Percentiles rank a stretch among this genome's conserved stretches.
Conservation (phyloP, 2,797 vertebrate genomes). For the Tauraco hartlaubi region DNA sequence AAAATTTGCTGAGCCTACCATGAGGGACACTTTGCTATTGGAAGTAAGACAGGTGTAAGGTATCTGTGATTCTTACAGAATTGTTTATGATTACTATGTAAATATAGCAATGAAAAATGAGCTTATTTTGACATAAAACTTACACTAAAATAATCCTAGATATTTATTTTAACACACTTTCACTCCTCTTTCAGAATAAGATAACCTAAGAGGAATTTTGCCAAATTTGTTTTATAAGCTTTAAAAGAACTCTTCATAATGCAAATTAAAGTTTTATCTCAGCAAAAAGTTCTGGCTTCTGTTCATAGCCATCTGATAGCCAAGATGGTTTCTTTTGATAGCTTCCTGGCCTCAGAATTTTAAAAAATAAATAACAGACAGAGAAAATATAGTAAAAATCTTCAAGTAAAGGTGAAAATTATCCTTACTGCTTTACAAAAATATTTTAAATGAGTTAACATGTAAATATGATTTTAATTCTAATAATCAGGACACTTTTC, state of each 20-base stretch:
- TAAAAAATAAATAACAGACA: background rate
- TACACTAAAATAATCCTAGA: constrained; percentile 15
- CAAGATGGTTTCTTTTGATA: background rate
- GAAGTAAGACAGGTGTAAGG: background rate
- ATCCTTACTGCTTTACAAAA: background rate
- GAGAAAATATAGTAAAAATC: background rate
- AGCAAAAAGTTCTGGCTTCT: background rate
- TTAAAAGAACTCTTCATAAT: background rate
- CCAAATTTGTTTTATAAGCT: constrained; percentile 19
- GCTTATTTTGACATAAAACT: background rate
- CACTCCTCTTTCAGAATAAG: constrained; percentile 1
- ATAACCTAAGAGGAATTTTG: background rate
- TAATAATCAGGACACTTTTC: background rate
- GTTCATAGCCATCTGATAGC: background rate
- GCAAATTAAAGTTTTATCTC: background rate
- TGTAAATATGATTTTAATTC: background rate
- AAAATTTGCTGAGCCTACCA: background rate
- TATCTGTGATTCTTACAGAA: background rate
- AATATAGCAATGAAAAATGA: background rate
- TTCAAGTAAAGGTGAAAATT: background rate
- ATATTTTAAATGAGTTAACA: background rate
- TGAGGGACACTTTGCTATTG: background rate
- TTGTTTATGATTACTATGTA: background rate
- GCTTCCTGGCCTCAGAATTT: background rate
- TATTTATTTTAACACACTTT: constrained; percentile 3